Percentiles rank a stretch among this genome's conserved stretches.
These are phyloP conservation scores for Pitta sordida DNA, from an alignment of 2,113 vertebrate species.

Conservation along the genomic window DNA sequence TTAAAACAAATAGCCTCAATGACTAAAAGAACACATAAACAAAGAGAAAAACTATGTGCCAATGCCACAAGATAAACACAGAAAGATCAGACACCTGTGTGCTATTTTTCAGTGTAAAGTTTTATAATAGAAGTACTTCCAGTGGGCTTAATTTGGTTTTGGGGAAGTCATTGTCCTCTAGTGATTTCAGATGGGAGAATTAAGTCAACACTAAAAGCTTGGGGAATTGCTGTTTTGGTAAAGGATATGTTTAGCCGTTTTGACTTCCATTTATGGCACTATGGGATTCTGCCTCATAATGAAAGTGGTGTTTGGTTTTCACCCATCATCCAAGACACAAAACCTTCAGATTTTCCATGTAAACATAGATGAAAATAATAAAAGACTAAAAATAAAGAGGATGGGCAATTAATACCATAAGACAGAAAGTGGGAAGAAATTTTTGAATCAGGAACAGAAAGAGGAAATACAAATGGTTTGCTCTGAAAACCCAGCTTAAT, in stretches of 20 bases:
- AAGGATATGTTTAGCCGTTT: neutral
- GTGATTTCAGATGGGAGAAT: neutral
- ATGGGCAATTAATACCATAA: neutral
- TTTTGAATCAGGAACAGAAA: neutral
- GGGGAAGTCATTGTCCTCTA: neutral
- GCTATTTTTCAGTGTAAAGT: neutral
- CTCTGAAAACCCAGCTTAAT: neutral
- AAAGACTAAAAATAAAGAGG: conserved; percentile 11
- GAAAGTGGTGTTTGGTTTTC: neutral
- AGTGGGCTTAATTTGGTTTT: neutral
- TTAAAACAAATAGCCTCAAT: neutral
- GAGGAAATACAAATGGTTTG: neutral
- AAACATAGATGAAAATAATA: conserved; percentile 15
- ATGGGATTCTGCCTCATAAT: neutral
- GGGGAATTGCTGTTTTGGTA: neutral
- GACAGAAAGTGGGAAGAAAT: neutral
- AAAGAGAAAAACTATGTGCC: neutral
- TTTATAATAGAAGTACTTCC: neutral
- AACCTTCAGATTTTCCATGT: conserved; percentile 30
- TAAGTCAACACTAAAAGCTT: neutral
- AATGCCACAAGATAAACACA: neutral
- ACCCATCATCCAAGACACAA: neutral
- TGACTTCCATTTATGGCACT: neutral
- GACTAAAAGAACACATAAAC: neutral
- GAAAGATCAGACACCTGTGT: neutral